phyloP scores from a whole-genome alignment of 2,797 vertebrate species.

The Gymnocypris eckloni region DNA sequence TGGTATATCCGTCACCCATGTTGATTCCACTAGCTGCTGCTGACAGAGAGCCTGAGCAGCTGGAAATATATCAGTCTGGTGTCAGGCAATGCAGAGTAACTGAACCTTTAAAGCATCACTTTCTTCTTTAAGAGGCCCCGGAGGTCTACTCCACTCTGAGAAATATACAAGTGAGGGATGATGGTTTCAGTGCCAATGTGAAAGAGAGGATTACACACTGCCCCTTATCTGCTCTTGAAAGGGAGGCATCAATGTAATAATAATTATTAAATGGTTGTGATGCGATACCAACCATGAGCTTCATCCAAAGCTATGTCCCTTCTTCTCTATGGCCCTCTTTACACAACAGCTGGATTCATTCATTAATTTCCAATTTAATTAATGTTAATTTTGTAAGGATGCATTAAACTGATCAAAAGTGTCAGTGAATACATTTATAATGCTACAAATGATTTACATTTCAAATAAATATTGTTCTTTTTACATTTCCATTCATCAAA shows the following conservation, averaged over 20 bases:
- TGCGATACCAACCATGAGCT: constrained; percentile 12
- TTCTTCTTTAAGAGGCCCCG: constrained; percentile 54
- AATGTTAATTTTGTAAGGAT: too few relatives aligned
- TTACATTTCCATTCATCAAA: too few relatives aligned
- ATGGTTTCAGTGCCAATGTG: constrained; percentile 51
- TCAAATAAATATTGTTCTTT: too few relatives aligned
- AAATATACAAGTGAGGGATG: constrained; percentile 59
- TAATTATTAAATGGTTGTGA: constrained; percentile 28
- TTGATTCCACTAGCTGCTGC: constrained; percentile 80
- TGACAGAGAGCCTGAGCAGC: constrained; percentile 74
- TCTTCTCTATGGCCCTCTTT: background rate
- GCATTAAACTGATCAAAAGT: too few relatives aligned
- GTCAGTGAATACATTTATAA: too few relatives aligned
- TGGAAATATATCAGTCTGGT: constrained; percentile 74
- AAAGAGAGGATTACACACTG: constrained; percentile 27
- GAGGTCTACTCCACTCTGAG: constrained; percentile 52
- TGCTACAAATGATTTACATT: too few relatives aligned
- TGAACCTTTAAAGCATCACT: constrained; percentile 58
- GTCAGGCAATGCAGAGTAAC: constrained; percentile 66
- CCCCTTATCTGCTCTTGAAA: constrained; percentile 38
- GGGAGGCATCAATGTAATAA: constrained; percentile 11
- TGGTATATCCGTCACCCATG: constrained; percentile 80
- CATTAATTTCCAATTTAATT: too few relatives aligned
- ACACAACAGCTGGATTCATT: too few relatives aligned
- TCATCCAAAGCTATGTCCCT: background rate